Conservation (phyloP, 2,888 invertebrate genomes). For the Acleris cristana region DNA sequence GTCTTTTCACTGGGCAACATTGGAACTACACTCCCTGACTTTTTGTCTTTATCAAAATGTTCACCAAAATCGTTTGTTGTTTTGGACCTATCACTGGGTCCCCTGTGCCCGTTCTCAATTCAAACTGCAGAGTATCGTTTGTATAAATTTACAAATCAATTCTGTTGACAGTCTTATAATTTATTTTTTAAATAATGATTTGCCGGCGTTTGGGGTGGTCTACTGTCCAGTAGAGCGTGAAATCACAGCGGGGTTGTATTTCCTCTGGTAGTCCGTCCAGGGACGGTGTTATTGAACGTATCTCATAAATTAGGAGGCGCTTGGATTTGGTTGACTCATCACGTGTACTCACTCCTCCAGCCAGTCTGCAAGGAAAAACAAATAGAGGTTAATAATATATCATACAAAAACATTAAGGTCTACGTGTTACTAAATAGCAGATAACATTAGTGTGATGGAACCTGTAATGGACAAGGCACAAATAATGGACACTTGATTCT, state of each 20-base stretch:
- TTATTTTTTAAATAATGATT: conserved; percentile 49
- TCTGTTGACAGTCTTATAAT: conserved; percentile 79
- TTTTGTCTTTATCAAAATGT: not conserved
- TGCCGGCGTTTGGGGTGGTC: conserved; percentile 46
- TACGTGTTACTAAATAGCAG: no score
- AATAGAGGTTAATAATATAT: conserved; percentile 11
- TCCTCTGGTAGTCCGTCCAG: conserved; percentile 40
- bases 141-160: conserved; percentile 73
- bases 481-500: no score
- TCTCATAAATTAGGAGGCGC: conserved; percentile 59
- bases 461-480: no score
- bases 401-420: no score
- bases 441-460: no score
- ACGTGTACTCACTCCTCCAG: conserved; percentile 97
- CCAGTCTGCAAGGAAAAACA: conserved; percentile 89
- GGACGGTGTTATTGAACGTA: conserved; percentile 51
- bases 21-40: not conserved
- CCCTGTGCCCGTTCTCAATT: conserved; percentile 58
- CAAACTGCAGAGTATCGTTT: conserved; percentile 52
- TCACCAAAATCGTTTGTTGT: not conserved
- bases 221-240: conserved; percentile 46
- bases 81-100: conserved; percentile 52
- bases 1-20: conserved; percentile 55
- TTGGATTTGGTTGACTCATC: conserved; percentile 85
- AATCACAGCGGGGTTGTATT: conserved; percentile 64